These are phyloP conservation scores for Scaptomyza graminum DNA, from an alignment of 1,140 invertebrate genomes.

Conservation along the genomic window DNA sequence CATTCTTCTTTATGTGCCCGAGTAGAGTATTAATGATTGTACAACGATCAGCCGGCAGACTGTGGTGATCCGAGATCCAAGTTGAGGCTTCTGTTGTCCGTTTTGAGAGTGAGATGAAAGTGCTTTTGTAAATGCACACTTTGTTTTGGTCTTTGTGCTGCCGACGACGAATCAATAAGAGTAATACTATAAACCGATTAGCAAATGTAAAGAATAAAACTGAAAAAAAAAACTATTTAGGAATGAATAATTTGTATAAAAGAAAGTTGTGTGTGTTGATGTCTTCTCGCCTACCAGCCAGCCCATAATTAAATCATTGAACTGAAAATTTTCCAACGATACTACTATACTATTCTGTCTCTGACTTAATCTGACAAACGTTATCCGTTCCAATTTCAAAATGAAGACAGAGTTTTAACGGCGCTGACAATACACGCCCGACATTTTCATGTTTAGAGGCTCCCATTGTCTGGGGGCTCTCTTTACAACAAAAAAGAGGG, in stretches of 20 bases:
- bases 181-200: conserved; percentile 55
- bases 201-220: conserved; percentile 4
- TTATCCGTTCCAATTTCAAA: conserved; percentile 82
- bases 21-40: conserved; percentile 8
- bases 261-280: conserved; percentile 61
- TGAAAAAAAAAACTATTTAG: conserved; percentile 51
- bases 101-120: conserved; percentile 18
- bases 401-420: conserved; percentile 69
- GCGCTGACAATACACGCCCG: conserved; percentile 67
- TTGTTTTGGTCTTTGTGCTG: conserved; percentile 44
- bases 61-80: not conserved
- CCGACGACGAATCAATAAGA: conserved; percentile 37
- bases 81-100: conserved; percentile 1
- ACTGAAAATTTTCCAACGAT: conserved; percentile 55
- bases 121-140: conserved; percentile 38
- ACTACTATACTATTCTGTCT: conserved; percentile 32
- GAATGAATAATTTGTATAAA: conserved; percentile 69
- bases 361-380: conserved; percentile 68
- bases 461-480: conserved; percentile 31
- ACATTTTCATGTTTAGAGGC: conserved; percentile 29
- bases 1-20: not conserved
- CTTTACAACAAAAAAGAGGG: not conserved
- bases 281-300: conserved; percentile 13
- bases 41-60: not conserved
- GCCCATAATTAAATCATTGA: conserved; percentile 75